Evolutionary conservation across 2,113 vertebrate species (phyloP), one percentile per base, ranked within the genome.

Genomic region (Brachypodius melanocephalos): DNA sequence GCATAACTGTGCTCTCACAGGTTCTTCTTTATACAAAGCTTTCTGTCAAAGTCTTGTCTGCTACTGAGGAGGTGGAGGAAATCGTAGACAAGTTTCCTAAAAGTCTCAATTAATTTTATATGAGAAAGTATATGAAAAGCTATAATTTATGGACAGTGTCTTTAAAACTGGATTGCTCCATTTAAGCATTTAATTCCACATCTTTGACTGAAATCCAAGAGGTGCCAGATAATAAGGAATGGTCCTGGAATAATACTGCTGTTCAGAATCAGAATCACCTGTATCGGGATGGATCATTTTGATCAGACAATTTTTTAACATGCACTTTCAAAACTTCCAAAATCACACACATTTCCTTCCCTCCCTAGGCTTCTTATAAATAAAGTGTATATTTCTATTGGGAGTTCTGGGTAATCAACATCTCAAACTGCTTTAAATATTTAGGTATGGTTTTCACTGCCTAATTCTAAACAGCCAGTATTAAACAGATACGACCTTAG

Each of bases 401-500:
- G n/a, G 81, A 83, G 24, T 74, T 87, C 61, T 10, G 45, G 45
- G 42, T 76, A 94, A 89, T 54, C 85, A 92, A 66, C 85, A 79
- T 58, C 71, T 88, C 87, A 88, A 79, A 66, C 31, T 46, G 51
- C 78, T 93, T 94, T 80, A 95, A 89, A 82, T 88, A 89, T 82
- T 79, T 82, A 93, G 84, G 67, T 46, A 88, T 51, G 38, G 34
- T 59, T 90, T 95, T 82, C 40, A 69, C 51, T 76, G 54, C 14
- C 42, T 85, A 85, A 88, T 87, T 91, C 75, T 68, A 88, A 85
- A 74, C 62, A 89, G 49, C 26, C 58, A 73, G 19, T 71, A 78
- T 79, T 89, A 65, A 91, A 82, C 78, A 89, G 52, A 79, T 46
- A 19, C 61, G 73, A 91, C 77, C 74, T 91, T 52, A 73, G 16